Base-by-base conservation (phyloP, 2,888 invertebrate genomes). In the Pyrochroa serraticornis region DNA sequence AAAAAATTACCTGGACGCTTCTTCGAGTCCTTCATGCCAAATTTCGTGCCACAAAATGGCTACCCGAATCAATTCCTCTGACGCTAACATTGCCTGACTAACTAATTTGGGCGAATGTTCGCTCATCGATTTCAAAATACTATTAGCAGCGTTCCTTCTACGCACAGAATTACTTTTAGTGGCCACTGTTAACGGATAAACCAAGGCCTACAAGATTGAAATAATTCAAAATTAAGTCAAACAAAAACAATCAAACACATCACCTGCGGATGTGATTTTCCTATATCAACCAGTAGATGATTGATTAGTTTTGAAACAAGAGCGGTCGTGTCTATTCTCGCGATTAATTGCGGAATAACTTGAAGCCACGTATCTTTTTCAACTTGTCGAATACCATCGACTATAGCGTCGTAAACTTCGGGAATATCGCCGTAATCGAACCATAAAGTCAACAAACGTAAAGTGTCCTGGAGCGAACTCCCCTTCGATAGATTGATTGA, bases 21-120 rank as follows among this genome's bases (percentile, higher is more conserved):
- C 97, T 71, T 94, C 93, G 12, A 99, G 80, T 0, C 97, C 98
- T 77, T 99, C 99, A 75, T 98, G 96, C 99, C 99, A 99, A 72
- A 97, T 89, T 77, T 99, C 99, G 75, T 99, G 98, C 99, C 99
- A 99, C 10, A 99, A 81, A 65, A 99, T 99, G 1, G 99, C 98
- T 0, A 98, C 97, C 50, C 98, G 84, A 56, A 99, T 98, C 44
- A 99, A 82, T 79, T 99, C 99, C 71, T 98, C 97, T 39, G 96
- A 90, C 60, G 95, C 97, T 91, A 96, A 91, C 71, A 95, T 87
- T 0, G 97, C 97, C 78, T 99, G 98, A 69, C 92, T 91, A 0
- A 99, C 98, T 42, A 99, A 82, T 30, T 87, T 89, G 9, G 88
- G 90, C 47, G 95, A 95, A 79, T 97, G 95, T 63, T 98, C 97